Evolutionary conservation across 92 coral and sea anemone genomes (phyloP), one percentile per base, ranked within the genome.

Genomic region (Chrysogorgia sp.): DNA sequence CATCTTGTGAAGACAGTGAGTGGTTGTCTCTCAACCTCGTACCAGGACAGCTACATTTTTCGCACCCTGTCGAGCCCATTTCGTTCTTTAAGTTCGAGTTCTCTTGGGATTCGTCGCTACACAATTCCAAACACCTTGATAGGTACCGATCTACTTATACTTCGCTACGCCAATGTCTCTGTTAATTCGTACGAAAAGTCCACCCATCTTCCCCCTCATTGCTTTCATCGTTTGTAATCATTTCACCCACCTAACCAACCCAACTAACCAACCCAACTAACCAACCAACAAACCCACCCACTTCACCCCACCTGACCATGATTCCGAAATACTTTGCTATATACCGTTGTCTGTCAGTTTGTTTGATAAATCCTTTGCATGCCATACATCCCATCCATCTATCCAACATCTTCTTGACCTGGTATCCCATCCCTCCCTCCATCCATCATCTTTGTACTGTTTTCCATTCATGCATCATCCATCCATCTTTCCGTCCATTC

Each of bases 61-160:
- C 98, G 40, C 98, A 94, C 78, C 98, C 98, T 25, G 90, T 87
- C 57, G 98, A 94, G 63, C 82, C 92, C 34, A 91, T 86, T 35
- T 85, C 96, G 40, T 82, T 94, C 52, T 89, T 87, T 58, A 91
- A 90, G 49, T 91, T 94, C 34, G 98, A 92, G 85, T 91, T 96
- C 23, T 88, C 98, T 63, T 94, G 98, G 98, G 98, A 94, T 81
- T 91, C 98, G 20, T 94, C 98, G 19, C 81, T 94, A 28, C 98
- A 94, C 56, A 91, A 91, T 76, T 94, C 98, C 22, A 61, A 81
- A 40, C 68, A 89, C 15, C 55, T 94, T 56, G 90, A 94, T 82
- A 94, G 97, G 98, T 94, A 77, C 12, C 10, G 41, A 26, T 26
- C 2, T 12, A 55, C n/a, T n/a, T n/a, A n/a, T n/a, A n/a, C n/a